phyloP scores from a whole-genome alignment of 2,888 invertebrate genomes.

The Tachina lurida region DNA sequence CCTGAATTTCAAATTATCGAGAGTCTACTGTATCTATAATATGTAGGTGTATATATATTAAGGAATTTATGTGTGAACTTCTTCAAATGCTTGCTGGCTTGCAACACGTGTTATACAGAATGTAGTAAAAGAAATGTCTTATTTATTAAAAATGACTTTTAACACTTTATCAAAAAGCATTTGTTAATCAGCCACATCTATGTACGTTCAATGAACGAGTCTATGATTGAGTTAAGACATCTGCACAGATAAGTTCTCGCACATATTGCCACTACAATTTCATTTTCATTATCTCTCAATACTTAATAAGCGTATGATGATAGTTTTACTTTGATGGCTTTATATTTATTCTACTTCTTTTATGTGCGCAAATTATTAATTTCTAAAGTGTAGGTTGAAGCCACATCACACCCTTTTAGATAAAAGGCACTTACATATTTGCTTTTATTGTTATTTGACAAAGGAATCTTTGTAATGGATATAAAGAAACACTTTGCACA shows the following conservation, averaged over 20 bases:
- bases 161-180: slow-evolving; percentile 14
- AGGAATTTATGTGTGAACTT: not conserved
- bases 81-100: slow-evolving; percentile 1
- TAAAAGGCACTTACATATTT: not conserved
- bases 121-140: slow-evolving; percentile 48
- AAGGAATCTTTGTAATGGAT: slow-evolving; percentile 1
- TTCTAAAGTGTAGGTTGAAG: not conserved
- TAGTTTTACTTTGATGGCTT: slow-evolving; percentile 14
- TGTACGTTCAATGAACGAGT: not conserved
- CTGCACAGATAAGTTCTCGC: not conserved
- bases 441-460: not conserved
- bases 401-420: not conserved
- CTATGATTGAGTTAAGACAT: not conserved
- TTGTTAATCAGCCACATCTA: slow-evolving; percentile 11
- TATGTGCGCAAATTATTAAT: not conserved
- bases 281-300: not conserved
- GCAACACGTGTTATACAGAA: slow-evolving; percentile 18
- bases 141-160: slow-evolving; percentile 50
- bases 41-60: not conserved
- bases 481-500: not conserved
- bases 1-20: too few species aligned
- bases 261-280: not conserved
- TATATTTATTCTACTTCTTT: not conserved
- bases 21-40: too few species aligned
- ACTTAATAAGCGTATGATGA: not conserved